Percentiles rank a stretch among this genome's conserved stretches.
Evolutionary conservation across 2,888 invertebrate genomes (phyloP).

Genomic region (Mimumesa dahlbomi): DNA sequence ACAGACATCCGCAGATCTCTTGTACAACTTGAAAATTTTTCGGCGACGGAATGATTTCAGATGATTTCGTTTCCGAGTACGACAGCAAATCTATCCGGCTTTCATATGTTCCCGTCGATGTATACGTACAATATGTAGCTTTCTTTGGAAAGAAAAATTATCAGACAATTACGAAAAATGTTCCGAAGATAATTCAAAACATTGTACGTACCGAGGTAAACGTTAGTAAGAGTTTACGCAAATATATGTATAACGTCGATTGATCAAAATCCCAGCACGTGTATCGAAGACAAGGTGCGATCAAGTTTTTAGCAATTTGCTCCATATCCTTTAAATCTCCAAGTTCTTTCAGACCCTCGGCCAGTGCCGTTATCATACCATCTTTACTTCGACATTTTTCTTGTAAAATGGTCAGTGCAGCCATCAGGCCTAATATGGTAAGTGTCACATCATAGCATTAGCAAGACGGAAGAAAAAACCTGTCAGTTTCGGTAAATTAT

Average conservation of each 20-base stretch:
- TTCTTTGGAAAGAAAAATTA: not conserved
- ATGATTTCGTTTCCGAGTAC: not conserved
- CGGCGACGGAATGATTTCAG: conserved; percentile 33
- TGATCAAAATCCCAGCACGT: conserved; percentile 51
- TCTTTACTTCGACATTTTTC: conserved; percentile 56
- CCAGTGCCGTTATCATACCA: conserved; percentile 55
- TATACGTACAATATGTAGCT: not conserved
- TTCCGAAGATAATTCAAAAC: not conserved
- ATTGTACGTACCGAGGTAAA: not conserved
- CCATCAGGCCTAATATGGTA: conserved; percentile 49
- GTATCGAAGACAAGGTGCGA: conserved; percentile 39
- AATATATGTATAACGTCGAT: conserved; percentile 46
- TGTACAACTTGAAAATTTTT: conserved; percentile 48
- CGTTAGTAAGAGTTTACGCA: conserved; percentile 26
- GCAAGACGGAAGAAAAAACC: conserved; percentile 1
- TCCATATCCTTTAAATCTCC: conserved; percentile 39
- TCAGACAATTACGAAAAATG: not conserved
- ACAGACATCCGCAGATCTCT: conserved; percentile 45
- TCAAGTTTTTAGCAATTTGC: conserved; percentile 43
- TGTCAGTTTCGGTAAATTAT: not conserved
- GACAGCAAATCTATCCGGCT: too few relatives aligned
- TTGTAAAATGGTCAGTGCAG: conserved; percentile 50
- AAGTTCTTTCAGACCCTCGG: conserved; percentile 37
- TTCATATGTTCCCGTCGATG: too few relatives aligned
- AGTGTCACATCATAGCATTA: not conserved